Evolutionary conservation across 2,888 invertebrate species (phyloP), one percentile per base, ranked within the genome.

Genomic region (Lissocephala sabroskyi): DNA sequence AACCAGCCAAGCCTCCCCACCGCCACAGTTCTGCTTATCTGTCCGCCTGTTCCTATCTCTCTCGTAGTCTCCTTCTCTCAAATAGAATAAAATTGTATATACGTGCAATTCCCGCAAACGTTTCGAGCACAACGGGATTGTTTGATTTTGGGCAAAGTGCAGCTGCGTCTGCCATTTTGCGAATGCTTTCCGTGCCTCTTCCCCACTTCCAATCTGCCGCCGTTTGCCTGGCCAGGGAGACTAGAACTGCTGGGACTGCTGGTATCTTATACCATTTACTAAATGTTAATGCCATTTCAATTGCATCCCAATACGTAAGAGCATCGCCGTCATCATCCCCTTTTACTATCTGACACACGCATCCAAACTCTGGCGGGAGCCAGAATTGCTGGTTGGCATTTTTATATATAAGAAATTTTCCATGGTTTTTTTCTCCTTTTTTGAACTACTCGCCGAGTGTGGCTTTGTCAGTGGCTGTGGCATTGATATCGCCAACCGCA

Each of bases 201-300:
- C n/a, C n/a, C 16, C 7, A 14, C 14, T 35, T 10, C 9, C 35
- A 14, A 28, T 29, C 16, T 9, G 6, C 10, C 11, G 17, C 29
- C 6, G 30, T 6, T 32, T n/a, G n/a, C n/a, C n/a, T n/a, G n/a
- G n/a, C n/a, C n/a, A n/a, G n/a, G n/a, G n/a, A n/a, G n/a, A 13
- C n/a, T 30, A 3, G 5, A 13, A 13, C 30, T 32, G 30, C 10
- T 29, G 29, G 29, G 30, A 70, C 66, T 62, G 48, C 7, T 33
- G 33, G 13, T 33, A 7, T 26, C 39, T 40, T 40, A 11, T 40
- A 23, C 26, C 26, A 65, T 71, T 70, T 70, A 65, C 67, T 65
- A 71, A 71, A 71, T 71, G 73, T 75, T 71, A 75, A 71, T 71
- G 75, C 68, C 63, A 71, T 65, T 75, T 68, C 76, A 60, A 74